Evolutionary conservation across 2,888 invertebrate species (phyloP).

Genomic region (Anorthoa munda): DNA sequence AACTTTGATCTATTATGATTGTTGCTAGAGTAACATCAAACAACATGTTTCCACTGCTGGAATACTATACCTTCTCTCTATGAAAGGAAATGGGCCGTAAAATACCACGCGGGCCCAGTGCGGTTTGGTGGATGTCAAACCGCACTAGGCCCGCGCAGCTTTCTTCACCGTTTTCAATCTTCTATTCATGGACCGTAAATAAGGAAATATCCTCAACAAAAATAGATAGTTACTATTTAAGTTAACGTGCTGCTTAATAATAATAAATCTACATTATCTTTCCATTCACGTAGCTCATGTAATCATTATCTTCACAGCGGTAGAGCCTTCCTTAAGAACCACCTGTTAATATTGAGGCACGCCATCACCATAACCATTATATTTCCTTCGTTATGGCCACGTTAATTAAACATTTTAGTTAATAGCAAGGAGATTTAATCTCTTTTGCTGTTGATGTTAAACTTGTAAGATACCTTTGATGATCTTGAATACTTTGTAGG

Average conservation of each 20-base stretch:
- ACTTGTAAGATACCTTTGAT: not conserved
- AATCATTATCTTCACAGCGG: conserved; percentile 32
- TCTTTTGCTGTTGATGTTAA: conserved; percentile 3
- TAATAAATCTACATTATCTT: conserved; percentile 8
- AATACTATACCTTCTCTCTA: too few species aligned
- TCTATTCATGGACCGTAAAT: not conserved
- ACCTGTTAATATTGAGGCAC: conserved; percentile 50
- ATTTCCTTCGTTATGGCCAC: conserved; percentile 30
- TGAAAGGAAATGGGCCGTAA: too few species aligned
- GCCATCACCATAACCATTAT: conserved; percentile 46
- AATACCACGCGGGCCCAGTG: too few species aligned
- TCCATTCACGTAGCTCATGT: conserved; percentile 21
- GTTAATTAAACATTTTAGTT: conserved; percentile 54
- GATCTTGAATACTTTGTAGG: not conserved
- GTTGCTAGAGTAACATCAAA: not conserved
- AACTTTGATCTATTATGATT: too few species aligned
- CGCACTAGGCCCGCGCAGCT: too few species aligned
- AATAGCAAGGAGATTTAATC: conserved; percentile 55
- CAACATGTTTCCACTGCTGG: not conserved
- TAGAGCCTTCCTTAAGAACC: conserved; percentile 22
- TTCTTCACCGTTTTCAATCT: too few species aligned
- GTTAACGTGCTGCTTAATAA: conserved; percentile 3
- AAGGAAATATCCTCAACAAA: conserved; percentile 17
- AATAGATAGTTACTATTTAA: not conserved
- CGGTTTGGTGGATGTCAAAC: too few species aligned